These are phyloP conservation scores for Bombus picipes DNA, from an alignment of 1,140 invertebrate genomes.

Conservation along the genomic window DNA sequence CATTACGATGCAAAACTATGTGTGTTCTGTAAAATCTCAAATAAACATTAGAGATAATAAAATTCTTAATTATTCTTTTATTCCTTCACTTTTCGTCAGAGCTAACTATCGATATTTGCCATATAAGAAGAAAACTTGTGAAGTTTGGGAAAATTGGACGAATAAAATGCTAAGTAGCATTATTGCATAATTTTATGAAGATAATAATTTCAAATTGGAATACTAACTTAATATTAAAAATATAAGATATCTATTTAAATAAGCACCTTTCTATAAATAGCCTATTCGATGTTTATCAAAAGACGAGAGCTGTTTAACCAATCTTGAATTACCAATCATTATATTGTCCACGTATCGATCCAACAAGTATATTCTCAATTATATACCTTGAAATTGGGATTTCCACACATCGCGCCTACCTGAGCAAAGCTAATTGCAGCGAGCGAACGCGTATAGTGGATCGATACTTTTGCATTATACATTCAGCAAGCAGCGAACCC, in stretches of 20 bases:
- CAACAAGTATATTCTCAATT: slow-evolving; percentile 23
- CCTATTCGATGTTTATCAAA: no score
- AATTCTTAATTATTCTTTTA: no score
- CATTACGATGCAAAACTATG: no score
- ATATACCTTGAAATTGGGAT: slow-evolving; percentile 37
- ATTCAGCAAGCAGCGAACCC: slow-evolving; percentile 38
- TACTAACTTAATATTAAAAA: no score
- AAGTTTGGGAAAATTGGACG: not conserved
- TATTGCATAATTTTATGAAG: no score
- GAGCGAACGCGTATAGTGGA: slow-evolving; percentile 10
- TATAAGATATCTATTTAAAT: no score
- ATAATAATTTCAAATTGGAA: no score
- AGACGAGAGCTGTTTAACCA: not conserved
- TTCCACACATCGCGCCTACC: slow-evolving; percentile 13
- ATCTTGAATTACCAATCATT: not conserved
- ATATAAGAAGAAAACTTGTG: not conserved
- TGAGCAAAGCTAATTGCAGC: slow-evolving; percentile 29
- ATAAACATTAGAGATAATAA: no score
- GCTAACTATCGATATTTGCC: not conserved
- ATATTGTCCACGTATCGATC: not conserved
- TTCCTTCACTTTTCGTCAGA: not conserved
- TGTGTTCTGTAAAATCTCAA: no score
- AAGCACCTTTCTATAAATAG: no score
- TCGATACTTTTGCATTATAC: slow-evolving; percentile 40
- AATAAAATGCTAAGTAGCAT: not conserved